Evolutionary conservation across 2,888 invertebrate genomes (phyloP), one percentile per base, ranked within the genome.

Genomic region (Ophonus ardosiacus): DNA sequence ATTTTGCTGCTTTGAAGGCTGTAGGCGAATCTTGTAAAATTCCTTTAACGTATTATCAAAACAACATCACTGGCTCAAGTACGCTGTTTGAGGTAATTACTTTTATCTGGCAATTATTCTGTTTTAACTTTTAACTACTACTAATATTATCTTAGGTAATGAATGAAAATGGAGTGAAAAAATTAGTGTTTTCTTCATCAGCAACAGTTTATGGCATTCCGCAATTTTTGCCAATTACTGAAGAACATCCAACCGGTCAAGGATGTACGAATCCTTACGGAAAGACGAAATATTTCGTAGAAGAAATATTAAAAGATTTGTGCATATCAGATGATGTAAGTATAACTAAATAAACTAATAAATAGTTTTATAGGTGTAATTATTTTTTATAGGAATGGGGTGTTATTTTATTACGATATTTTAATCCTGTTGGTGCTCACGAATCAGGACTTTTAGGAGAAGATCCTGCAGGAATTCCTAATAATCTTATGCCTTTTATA

Each of bases 391-490:
- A 96, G 96, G 93, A 93, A 88, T 96, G 96, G 96, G 94, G 93
- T 92, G 95, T 95, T 89, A 96, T 96, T 90, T 96, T 95, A 0
- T 92, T 99, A 31, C 94, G 98, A 57, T 99, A 98, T 91, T 99
- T 99, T 92, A 99, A 99, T 92, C 98, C 98, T 0, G 98, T 98
- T 17, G 98, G 98, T 7, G 97, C 98, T 8, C 98, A 99, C 92
- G 93, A 93, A 85, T 97, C 97, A 81, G 98, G 98, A 0, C 92
- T 93, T 81, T 97, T 98, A 86, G 98, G 98, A 0, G 98, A 98
- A 92, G 97, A 98, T 92, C 98, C 98, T 0, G 92, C 95, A 78
- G 98, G 98, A 10, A 94, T 95, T 83, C 98, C 98, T 65, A 98
- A 98, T 91, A 98, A 98, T 92, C 93, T 99, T 87, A 98, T 98